A percentile compares a stretch with the other conserved stretches of the same genome.
Conservation (phyloP, 2,888 invertebrate genomes). For the Drosophila nr. perissopoda region DNA sequence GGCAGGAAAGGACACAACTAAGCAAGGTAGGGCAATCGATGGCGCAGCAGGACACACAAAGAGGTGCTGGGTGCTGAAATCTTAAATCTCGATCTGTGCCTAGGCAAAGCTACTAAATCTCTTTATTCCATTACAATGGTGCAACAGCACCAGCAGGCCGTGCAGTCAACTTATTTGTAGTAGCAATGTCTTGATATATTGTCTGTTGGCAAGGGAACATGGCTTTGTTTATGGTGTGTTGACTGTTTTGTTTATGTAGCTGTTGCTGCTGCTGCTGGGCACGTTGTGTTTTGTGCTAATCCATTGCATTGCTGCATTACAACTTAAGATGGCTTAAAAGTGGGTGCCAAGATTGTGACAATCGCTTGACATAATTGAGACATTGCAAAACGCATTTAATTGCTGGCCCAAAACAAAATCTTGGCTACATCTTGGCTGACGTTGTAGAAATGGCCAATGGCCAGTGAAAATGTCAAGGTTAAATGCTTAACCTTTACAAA, state of each 20-base stretch:
- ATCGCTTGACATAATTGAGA: slow-evolving; percentile 81
- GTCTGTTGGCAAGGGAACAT: slow-evolving; percentile 33
- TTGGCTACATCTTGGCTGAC: slow-evolving; percentile 3
- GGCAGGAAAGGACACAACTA: slow-evolving; percentile 12
- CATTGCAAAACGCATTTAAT: slow-evolving; percentile 73
- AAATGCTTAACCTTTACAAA: slow-evolving; percentile 69
- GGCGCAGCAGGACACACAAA: slow-evolving; percentile 42
- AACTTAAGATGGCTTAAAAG: slow-evolving; percentile 27
- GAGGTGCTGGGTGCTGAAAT: slow-evolving; percentile 34
- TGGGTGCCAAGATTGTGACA: slow-evolving; percentile 60
- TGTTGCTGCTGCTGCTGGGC: slow-evolving; percentile 26
- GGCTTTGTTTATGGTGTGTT: slow-evolving; percentile 69
- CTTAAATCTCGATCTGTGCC: slow-evolving; percentile 42
- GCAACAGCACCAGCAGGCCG: slow-evolving; percentile 22
- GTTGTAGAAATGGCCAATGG: slow-evolving; percentile 45
- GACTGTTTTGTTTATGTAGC: slow-evolving; percentile 68
- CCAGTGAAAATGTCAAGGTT: slow-evolving; percentile 77
- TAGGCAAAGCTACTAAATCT: slow-evolving; percentile 75
- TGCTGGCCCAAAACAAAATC: slow-evolving; percentile 12
- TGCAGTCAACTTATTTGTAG: slow-evolving; percentile 71
- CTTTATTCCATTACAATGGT: slow-evolving; percentile 71
- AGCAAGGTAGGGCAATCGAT: neutral
- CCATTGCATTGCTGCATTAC: slow-evolving; percentile 40
- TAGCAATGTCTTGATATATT: slow-evolving; percentile 77
- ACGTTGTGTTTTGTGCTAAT: slow-evolving; percentile 25